These are phyloP conservation scores for Epinotia brunnichana DNA, from an alignment of 2,888 invertebrate species.

Conservation along the genomic window DNA sequence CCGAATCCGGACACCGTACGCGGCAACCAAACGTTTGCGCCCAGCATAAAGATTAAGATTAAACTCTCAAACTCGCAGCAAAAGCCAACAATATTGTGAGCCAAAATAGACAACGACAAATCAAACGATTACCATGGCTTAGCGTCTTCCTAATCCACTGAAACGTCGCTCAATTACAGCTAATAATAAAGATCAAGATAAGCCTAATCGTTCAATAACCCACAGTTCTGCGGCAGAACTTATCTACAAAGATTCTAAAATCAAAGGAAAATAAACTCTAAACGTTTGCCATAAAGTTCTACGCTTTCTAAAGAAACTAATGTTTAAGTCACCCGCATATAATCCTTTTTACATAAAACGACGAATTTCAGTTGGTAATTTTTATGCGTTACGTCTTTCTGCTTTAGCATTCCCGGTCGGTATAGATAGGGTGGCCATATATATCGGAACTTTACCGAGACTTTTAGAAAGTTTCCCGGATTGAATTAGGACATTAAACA, in stretches of 20 bases:
- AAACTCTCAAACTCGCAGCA: neutral
- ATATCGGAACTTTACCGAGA: conserved; percentile 21
- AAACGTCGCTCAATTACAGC: conserved; percentile 22
- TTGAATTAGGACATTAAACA: conserved; percentile 32
- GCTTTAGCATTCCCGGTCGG: neutral
- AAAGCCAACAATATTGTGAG: neutral
- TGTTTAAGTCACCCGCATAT: conserved; percentile 62
- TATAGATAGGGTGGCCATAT: conserved; percentile 30
- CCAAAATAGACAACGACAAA: conserved; percentile 15
- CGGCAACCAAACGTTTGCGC: too few relatives aligned
- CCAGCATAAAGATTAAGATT: neutral
- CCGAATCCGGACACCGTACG: too few relatives aligned
- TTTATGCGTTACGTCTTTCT: conserved; percentile 25
- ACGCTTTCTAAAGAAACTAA: conserved; percentile 53
- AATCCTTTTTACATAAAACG: conserved; percentile 17
- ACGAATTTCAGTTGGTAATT: conserved; percentile 32
- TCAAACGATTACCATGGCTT: conserved; percentile 26
- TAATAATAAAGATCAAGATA: conserved; percentile 33
- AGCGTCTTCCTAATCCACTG: conserved; percentile 19
- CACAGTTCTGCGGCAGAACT: conserved; percentile 9
- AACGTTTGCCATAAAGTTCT: conserved; percentile 33
- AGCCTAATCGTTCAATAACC: conserved; percentile 22
- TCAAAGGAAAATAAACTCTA: conserved; percentile 46
- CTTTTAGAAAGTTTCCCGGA: conserved; percentile 18
- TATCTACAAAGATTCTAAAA: conserved; percentile 20